Evolutionary conservation across 2,888 invertebrate genomes (phyloP).

Genomic region (Ommatoiulus sabulosus): DNA sequence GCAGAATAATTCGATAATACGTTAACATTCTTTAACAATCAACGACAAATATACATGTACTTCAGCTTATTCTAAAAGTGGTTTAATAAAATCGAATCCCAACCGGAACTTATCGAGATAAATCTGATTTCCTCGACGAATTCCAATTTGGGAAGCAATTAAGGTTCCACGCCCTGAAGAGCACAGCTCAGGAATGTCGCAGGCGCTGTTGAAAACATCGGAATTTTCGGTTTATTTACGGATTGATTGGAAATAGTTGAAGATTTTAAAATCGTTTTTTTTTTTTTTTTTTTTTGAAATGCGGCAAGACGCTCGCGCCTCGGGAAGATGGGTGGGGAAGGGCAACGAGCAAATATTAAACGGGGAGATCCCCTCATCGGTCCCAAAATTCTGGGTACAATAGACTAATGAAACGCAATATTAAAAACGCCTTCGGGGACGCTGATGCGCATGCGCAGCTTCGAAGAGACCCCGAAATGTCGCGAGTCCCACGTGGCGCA

Average conservation of each 20-base stretch:
- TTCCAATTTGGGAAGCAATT: not conserved
- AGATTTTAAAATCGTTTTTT: not conserved
- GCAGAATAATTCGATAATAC: too few species aligned
- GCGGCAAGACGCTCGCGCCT: not conserved
- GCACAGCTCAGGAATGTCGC: not conserved
- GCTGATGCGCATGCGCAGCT: not conserved
- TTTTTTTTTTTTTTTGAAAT: too few species aligned
- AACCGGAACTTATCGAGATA: not conserved
- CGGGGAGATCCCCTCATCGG: not conserved
- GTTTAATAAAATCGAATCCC: not conserved
- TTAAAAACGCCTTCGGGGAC: not conserved
- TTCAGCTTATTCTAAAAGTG: too few species aligned
- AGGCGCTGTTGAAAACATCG: not conserved
- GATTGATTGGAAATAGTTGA: not conserved
- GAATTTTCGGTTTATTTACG: not conserved
- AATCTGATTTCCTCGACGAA: not conserved
- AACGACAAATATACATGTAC: too few species aligned
- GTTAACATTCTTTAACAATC: too few species aligned
- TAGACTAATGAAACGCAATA: conserved; percentile 17
- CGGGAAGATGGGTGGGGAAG: not conserved
- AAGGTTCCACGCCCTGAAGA: not conserved
- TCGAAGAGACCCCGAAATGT: not conserved
- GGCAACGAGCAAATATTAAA: not conserved
- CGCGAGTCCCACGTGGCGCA: not conserved
- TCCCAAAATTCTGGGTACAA: not conserved